Base-by-base conservation (phyloP, 2,888 invertebrate genomes). In the Cephus sareptanus region DNA sequence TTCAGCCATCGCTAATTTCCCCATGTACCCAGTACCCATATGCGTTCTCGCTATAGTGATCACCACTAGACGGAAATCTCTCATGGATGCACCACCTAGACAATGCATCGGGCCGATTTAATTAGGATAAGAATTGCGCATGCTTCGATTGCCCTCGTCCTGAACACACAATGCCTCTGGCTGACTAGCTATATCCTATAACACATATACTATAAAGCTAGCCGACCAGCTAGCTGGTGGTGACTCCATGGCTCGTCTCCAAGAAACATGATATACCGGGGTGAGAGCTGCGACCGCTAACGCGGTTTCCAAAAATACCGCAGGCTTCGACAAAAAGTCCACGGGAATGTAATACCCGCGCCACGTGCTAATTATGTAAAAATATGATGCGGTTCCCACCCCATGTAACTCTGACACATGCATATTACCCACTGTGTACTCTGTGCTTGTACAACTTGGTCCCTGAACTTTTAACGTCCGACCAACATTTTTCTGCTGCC, bases 321-420 rank as follows among this genome's bases (percentile, higher is more conserved):
- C 90, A 89, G 85, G 86, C 85, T 87, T 84, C 84, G 82, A 80
- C 83, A 89, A 89, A 90, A 90, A 90, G 87, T 88, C 82, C 80
- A 85, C 85, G 84, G 74, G 81, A 83, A 85, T 33, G 71, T 34
- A 34, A 34, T 71, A 34, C 33, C 31, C 87, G 87, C 87, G 88
- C 89, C 90, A 88, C 89, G 89, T 90, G 90, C 89, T 91, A 91
- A 91, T 91, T 91, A 91, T 90, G 90, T 88, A 91, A 91, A 91
- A 91, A 91, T 91, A 90, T 88, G 89, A 90, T 88, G 89, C 85
- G 88, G 90, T 90, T 85, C 86, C 33, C 15, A 31, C 71, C 71
- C 71, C 33, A 31, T 71, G 71, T 56, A 56, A 23, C 56, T 56
- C 56, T 56, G 56, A 15, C 23, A 23, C 56, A 56, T 56, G 56